A percentile compares a stretch with the other conserved stretches of the same genome.
Conservation (phyloP, 2,888 invertebrate genomes). For the Ennomos fuscantarius region DNA sequence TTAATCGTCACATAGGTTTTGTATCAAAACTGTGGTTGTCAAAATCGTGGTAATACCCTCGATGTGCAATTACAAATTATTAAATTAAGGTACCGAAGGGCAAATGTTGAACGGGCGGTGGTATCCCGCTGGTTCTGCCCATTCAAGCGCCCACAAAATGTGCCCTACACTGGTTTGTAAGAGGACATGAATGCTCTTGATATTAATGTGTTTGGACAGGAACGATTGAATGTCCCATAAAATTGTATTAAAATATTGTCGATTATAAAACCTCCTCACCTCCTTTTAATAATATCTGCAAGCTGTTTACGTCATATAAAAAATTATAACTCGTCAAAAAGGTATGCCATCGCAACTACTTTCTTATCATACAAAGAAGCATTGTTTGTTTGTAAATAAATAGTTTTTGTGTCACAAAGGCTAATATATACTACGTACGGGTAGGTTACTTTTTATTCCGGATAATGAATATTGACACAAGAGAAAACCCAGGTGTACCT, state of each 20-base stretch:
- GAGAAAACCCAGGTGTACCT: too few relatives aligned
- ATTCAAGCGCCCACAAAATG: conserved; percentile 62
- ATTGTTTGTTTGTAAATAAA: too few relatives aligned
- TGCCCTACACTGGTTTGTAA: conserved; percentile 52
- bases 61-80: conserved; percentile 76
- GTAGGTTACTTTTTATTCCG: too few relatives aligned
- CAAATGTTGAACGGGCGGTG: conserved; percentile 44
- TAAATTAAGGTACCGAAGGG: conserved; percentile 61
- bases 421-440: too few relatives aligned
- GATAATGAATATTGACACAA: too few relatives aligned
- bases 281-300: conserved; percentile 11
- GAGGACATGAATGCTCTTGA: conserved; percentile 55
- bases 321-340: conserved; percentile 10
- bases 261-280: conserved; percentile 23
- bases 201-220: conserved; percentile 58
- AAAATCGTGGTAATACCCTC: conserved; percentile 4
- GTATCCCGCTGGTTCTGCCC: conserved; percentile 60
- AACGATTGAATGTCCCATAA: conserved; percentile 53
- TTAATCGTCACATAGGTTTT: too few relatives aligned
- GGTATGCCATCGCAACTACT: too few relatives aligned
- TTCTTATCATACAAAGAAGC: too few relatives aligned
- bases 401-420: too few relatives aligned
- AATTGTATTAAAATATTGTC: conserved; percentile 24
- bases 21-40: too few relatives aligned
- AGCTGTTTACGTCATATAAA: conserved; percentile 23